Base-by-base conservation (phyloP, 2,888 invertebrate genomes). In the Cancer borealis region DNA sequence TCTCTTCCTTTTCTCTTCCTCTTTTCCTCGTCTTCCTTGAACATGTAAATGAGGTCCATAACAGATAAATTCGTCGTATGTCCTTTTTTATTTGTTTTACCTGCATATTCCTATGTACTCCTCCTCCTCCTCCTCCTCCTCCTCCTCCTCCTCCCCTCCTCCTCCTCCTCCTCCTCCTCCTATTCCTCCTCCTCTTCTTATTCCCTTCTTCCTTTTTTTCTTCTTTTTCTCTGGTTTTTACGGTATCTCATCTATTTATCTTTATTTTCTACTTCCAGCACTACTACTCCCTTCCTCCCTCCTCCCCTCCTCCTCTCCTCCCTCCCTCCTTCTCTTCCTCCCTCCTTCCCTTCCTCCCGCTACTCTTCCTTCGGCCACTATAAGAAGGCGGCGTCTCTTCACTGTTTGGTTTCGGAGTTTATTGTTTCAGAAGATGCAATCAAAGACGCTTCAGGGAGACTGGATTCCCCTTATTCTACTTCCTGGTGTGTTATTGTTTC, bases 341-440 rank as follows among this genome's bases (percentile, higher is more conserved):
- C 26, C 79, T 6, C 4, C 30, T 4, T 79, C 26, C 73, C 26
- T 26, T 14, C 73, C 73, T n/a, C 2, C 26, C 73, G 4, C 79
- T 12, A 10, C 79, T 26, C 21, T 79, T 79, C 30, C 79, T 79
- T 79, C 8, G 46, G n/a, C 46, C 88, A n/a, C 45, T 26, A 47
- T 46, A 88, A 88, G 46, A 79, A 79, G 79, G 79, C 30, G 30
- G 79, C 66, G 66, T 66, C 79, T 30, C 79, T 30, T 79, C 30
- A 79, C 30, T 79, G 79, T 79, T 79, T 79, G 79, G 79, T 79
- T 79, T 79, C 30, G 79, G 79, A 79, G 79, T 79, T 79, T 79
- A 79, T 79, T 79, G 79, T 79, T 79, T 79, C 79, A 79, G 79
- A 79, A 30, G 79, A 79, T 79, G 79, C 79, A 79, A 79, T 79